Evolutionary conservation across 1,140 invertebrate species (phyloP), one percentile per base, ranked within the genome.

Genomic region (Whitmania pigra): DNA sequence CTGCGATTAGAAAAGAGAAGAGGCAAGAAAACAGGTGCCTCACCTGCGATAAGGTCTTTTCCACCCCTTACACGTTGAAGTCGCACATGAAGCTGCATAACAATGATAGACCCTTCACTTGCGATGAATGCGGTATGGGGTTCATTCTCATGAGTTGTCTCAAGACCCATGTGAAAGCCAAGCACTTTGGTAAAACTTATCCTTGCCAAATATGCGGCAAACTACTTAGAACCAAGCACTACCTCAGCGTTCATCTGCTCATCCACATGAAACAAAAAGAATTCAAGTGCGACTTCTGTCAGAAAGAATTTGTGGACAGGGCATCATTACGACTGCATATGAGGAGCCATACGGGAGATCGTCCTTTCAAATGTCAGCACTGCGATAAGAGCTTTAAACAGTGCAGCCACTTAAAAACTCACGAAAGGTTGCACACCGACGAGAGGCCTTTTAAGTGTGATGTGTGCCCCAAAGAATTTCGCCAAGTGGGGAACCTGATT

Each of bases 351-450:
- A 43, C 40, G 5, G 63, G 86, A 85, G 31, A 85, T 87, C 31
- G 87, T 20, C 84, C 85, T 11, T 86, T 87, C 79, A 81, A 83
- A 29, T 89, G 88, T 77, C 77, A 80, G 53, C 82, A 84, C 18
- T 89, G 88, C 79, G 84, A 86, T 4, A 83, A 87, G 67, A 84
- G 84, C 9, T 89, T 89, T 75, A 85, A 88, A 75, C 87, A 88
- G 76, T 87, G 87, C 74, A 87, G 85, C 49, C 88, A 89, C 79
- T 78, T 89, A 22, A 85, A 84, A n/a, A 77, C 85, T 20, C 88
- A 89, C 78, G 86, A 88, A 76, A 79, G 86, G 43, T 87, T 88
- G 67, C 88, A 89, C 79, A 78, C 86, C 4, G 83, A 85, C 72
- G 86, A 86, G 63, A 85, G 86, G 76, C 85, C 86, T 2, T 82